Evolutionary conservation across 2,888 invertebrate species (phyloP), one percentile per base, ranked within the genome.

Genomic region (Andricus curvator): DNA sequence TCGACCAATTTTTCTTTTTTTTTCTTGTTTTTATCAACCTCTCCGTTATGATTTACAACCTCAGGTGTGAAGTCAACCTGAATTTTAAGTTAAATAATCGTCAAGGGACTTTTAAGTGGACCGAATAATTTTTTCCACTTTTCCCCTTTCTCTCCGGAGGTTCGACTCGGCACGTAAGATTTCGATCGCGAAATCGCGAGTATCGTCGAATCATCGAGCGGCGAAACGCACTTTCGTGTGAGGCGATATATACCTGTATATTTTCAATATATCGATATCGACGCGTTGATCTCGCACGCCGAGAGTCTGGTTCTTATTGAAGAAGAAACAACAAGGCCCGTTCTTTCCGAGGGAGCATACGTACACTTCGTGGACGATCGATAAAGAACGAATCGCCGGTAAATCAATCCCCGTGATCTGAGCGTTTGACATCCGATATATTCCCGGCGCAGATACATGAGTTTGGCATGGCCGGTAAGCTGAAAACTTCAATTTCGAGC

Each of bases 281-380:
- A 74, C n/a, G 33, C 74, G 51, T 74, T 74, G 51, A 74, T 74
- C 74, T 74, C 56, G 74, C 74, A 74, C 74, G 74, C 74, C 33
- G 33, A 56, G 51, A 48, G 33, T 20, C 25, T 67, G 48, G 41
- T 48, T 76, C 41, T 68, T 48, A 48, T 68, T 77, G 77, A 60
- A 77, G 66, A 56, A 74, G 74, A 70, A 74, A 56, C 70, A 74
- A 74, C 74, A 56, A 74, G 74, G 74, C 17, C 33, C 51, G 70
- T 74, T 74, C 74, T 74, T 74, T 74, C 51, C 56, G 33, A 74
- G 51, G 74, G 67, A 48, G 70, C 64, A 68, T 60, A 84, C 77
- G 77, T 76, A 74, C 70, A 77, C 37, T 82, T 76, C 44, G 77
- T n/a, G 56, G 70, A 56, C 78, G 80, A 81, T 83, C 78, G 78